Evolutionary conservation across 2,113 vertebrate species (phyloP).

Genomic region (Pteronura brasiliensis): DNA sequence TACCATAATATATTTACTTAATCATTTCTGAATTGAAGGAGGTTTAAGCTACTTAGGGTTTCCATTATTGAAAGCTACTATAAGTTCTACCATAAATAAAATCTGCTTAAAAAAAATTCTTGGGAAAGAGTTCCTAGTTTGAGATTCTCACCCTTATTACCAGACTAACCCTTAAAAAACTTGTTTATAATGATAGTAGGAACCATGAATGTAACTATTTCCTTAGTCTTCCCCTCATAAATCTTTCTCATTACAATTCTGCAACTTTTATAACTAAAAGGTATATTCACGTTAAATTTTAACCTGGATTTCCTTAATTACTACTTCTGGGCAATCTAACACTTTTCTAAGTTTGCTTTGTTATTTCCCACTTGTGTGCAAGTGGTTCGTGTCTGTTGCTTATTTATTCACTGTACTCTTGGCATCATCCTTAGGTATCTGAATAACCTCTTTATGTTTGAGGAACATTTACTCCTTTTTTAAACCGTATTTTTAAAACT

Average conservation of each 20-base stretch:
- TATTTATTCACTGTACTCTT: not conserved
- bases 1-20: not conserved
- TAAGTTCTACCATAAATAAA: not conserved
- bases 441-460: not conserved
- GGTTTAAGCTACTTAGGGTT: not conserved
- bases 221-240: not conserved
- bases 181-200: not conserved
- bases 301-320: not conserved
- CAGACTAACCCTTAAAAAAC: not conserved
- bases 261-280: not conserved
- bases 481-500: not conserved
- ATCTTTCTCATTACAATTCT: slow-evolving; percentile 11
- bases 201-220: not conserved
- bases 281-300: not conserved
- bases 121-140: not conserved
- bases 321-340: not conserved
- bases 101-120: not conserved
- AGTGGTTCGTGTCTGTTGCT: not conserved
- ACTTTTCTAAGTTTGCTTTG: not conserved
- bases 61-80: not conserved
- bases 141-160: not conserved
- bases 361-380: not conserved
- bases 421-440: not conserved
- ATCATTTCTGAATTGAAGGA: not conserved
- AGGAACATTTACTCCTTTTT: not conserved